Base-by-base conservation (phyloP, 2,797 vertebrate genomes). In the Notamacropus eugenii region DNA sequence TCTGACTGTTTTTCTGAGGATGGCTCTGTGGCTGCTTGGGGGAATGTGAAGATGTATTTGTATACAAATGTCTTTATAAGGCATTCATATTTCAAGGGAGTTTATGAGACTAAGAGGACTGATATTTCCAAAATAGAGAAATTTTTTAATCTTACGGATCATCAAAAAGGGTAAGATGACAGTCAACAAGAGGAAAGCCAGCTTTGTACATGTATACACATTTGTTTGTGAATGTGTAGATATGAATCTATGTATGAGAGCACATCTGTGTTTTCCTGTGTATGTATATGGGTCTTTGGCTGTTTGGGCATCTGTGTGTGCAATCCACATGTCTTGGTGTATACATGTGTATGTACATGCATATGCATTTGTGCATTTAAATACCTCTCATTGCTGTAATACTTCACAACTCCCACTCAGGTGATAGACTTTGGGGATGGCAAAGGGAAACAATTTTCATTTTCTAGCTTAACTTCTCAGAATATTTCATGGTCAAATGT, bases 41-140 rank as follows among this genome's bases (percentile, higher is more conserved):
- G 99, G 74, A 99, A 99, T 1, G 95, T 99, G 40, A 98, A 98
- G 12, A 96, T 96, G 92, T 99, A 99, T 98, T 94, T 99, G 11
- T 98, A 98, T 55, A 99, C 99, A 93, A 98, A 97, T 0, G 99
- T 98, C 46, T 96, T 99, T 94, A 99, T 99, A 96, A 97, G 99
- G 62, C 99, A 99, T 58, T 99, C 99, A 0, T 98, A 99, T 97
- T 99, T 99, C 97, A 99, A 99, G 98, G 98, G 97, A 8, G 99
- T 99, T 55, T 98, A 99, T 97, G 99, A 99, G 99, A 98, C 98
- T 97, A 99, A 99, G 24, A 92, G 54, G 1, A 98, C 99, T 5
- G 99, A 99, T 97, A 98, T 98, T 0, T 98, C 99, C 95, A 94
- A 96, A 82, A 99, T 99, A n/a, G 98, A 98, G 97, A 98, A 96